Conservation (phyloP, 2,113 vertebrate species). For the Seriola dumerili region DNA sequence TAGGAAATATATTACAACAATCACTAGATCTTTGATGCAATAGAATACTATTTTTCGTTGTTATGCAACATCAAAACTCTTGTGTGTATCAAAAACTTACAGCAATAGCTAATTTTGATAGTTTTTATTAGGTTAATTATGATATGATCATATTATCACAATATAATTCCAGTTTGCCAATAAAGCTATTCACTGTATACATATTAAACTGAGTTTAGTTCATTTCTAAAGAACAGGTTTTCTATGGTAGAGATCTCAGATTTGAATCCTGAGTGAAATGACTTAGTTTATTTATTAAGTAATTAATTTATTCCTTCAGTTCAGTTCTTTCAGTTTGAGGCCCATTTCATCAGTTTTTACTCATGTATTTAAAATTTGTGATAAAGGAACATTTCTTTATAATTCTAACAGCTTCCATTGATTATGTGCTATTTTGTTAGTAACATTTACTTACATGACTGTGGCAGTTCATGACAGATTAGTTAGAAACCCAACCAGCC, state of each 20-base stretch:
- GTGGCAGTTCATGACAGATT: conserved; percentile 35
- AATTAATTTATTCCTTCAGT: not conserved
- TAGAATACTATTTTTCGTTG: too few relatives aligned
- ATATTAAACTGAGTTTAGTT: too few relatives aligned
- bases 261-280: not conserved
- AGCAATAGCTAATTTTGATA: too few relatives aligned
- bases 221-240: too few relatives aligned
- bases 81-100: too few relatives aligned
- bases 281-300: not conserved
- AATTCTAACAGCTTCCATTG: not conserved
- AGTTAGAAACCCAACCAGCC: conserved; percentile 50
- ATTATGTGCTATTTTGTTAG: not conserved
- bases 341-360: not conserved
- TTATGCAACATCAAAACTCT: too few relatives aligned
- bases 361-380: not conserved
- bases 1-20: too few relatives aligned
- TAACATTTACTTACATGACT: conserved; percentile 4
- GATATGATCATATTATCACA: too few relatives aligned
- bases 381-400: not conserved
- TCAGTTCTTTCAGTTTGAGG: not conserved
- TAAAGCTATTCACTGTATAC: too few relatives aligned
- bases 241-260: not conserved
- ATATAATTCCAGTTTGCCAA: too few relatives aligned
- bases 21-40: too few relatives aligned
- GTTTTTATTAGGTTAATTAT: too few relatives aligned